Evolutionary conservation across 2,113 vertebrate genomes (phyloP).

Genomic region (Sitta europaea): DNA sequence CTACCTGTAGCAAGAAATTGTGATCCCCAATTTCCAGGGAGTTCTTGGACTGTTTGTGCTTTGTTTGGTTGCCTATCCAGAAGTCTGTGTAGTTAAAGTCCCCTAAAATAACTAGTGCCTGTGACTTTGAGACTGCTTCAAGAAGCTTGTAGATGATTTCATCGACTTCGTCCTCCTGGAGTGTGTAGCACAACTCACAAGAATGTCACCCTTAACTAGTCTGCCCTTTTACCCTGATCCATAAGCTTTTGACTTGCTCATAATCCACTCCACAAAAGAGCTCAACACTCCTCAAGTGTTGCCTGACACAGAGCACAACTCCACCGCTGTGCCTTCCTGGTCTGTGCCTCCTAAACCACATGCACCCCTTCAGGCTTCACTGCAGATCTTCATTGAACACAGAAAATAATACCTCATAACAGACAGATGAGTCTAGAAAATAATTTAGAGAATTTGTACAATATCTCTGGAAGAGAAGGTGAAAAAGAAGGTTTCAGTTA

Average conservation of each 20-base stretch:
- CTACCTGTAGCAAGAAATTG: not conserved
- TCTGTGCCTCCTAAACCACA: not conserved
- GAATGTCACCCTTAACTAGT: not conserved
- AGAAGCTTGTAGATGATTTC: not conserved
- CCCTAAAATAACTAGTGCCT: not conserved
- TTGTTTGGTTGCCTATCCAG: not conserved
- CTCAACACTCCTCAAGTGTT: rapidly evolving
- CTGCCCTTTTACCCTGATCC: not conserved
- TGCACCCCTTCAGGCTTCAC: not conserved
- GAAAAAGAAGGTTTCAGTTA: not conserved
- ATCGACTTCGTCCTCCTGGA: not conserved
- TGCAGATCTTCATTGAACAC: not conserved
- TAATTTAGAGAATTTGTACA: not conserved
- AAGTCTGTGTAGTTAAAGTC: not conserved
- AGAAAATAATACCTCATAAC: not conserved
- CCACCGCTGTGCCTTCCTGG: not conserved
- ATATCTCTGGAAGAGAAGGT: not conserved
- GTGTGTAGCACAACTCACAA: not conserved
- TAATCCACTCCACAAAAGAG: not conserved
- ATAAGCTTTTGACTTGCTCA: not conserved
- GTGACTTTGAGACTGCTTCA: not conserved
- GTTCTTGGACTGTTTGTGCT: not conserved
- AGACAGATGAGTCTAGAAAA: not conserved
- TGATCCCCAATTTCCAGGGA: not conserved
- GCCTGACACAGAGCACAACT: not conserved